These are phyloP conservation scores for Meiosimyza decipiens DNA, from an alignment of 2,888 invertebrate genomes.

Conservation along the genomic window DNA sequence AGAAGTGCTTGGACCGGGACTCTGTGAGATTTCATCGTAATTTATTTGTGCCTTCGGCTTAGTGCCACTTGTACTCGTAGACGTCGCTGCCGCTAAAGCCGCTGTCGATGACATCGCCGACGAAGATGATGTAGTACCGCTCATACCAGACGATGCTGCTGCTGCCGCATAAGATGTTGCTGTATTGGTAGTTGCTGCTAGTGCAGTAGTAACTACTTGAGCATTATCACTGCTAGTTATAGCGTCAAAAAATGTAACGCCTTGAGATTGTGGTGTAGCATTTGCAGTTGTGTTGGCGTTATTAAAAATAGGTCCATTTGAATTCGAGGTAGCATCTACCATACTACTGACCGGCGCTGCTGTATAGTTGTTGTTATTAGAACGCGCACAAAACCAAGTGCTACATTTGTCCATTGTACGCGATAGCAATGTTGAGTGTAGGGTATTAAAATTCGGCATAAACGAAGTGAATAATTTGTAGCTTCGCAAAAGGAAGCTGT, in stretches of 20 bases:
- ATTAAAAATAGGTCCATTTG: conserved; percentile 48
- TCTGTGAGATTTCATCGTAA: conserved; percentile 57
- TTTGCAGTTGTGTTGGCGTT: conserved; percentile 45
- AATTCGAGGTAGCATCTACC: conserved; percentile 49
- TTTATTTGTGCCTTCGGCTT: conserved; percentile 48
- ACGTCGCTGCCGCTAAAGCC: conserved; percentile 41
- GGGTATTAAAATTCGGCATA: conserved; percentile 24
- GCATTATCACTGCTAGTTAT: conserved; percentile 29
- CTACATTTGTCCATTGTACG: conserved; percentile 63
- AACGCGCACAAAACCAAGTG: conserved; percentile 66
- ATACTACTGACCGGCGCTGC: conserved; percentile 46
- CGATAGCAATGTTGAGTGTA: conserved; percentile 17
- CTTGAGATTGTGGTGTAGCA: background rate
- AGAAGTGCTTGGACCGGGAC: conserved; percentile 68
- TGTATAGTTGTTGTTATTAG: conserved; percentile 59
- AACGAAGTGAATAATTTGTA: background rate
- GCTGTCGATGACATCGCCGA: conserved; percentile 5
- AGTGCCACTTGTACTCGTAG: conserved; percentile 58
- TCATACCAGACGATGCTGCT: conserved; percentile 2
- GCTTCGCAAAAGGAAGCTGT: no score
- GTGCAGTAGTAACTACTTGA: conserved; percentile 8
- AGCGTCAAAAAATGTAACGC: conserved; percentile 25
- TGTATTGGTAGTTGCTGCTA: conserved; percentile 12
- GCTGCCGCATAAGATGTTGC: conserved; percentile 36
- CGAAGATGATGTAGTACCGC: background rate